phyloP scores from a whole-genome alignment of 2,113 vertebrate genomes.

The Menidia beryllina region DNA sequence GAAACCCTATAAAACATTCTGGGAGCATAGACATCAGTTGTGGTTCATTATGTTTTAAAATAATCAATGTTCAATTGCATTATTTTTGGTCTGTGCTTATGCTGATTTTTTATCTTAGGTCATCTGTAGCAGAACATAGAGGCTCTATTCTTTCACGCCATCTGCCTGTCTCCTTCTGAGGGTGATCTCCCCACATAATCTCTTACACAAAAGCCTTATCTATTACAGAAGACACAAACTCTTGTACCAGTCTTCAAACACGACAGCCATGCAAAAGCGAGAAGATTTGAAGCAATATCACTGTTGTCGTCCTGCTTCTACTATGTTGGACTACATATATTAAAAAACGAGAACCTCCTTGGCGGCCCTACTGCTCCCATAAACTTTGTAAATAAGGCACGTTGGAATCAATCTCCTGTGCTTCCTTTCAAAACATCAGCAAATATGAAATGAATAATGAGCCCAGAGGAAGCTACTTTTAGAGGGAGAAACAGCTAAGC shows the following conservation, averaged over 20 bases:
- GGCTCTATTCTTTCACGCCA: slow-evolving; percentile 43
- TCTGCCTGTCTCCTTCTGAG: slow-evolving; percentile 45
- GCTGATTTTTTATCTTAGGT: slow-evolving; percentile 42
- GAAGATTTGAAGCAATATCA: slow-evolving; percentile 1
- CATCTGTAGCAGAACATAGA: slow-evolving; percentile 37
- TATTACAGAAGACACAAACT: neutral
- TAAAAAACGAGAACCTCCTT: slow-evolving; percentile 2
- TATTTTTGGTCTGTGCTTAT: slow-evolving; percentile 57
- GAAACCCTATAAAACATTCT: neutral
- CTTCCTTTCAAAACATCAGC: slow-evolving; percentile 24
- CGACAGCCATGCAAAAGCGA: slow-evolving; percentile 21
- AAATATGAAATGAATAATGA: slow-evolving; percentile 49
- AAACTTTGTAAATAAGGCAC: slow-evolving; percentile 31
- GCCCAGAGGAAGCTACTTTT: slow-evolving; percentile 42
- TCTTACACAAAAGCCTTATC: slow-evolving; percentile 17
- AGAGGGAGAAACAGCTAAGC: slow-evolving; percentile 19
- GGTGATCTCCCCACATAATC: slow-evolving; percentile 29
- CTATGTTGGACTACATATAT: neutral
- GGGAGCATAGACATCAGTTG: slow-evolving; percentile 14
- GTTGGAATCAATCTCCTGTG: slow-evolving; percentile 22
- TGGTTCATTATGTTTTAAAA: slow-evolving; percentile 49
- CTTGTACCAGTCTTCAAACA: slow-evolving; percentile 5
- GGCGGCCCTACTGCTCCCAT: slow-evolving; percentile 5
- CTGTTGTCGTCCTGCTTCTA: slow-evolving; percentile 3
- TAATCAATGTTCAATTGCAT: slow-evolving; percentile 66